Evolutionary conservation across 2,797 vertebrate species (phyloP), one percentile per base, ranked within the genome.

Genomic region (Schizopygopsis malacanthus): DNA sequence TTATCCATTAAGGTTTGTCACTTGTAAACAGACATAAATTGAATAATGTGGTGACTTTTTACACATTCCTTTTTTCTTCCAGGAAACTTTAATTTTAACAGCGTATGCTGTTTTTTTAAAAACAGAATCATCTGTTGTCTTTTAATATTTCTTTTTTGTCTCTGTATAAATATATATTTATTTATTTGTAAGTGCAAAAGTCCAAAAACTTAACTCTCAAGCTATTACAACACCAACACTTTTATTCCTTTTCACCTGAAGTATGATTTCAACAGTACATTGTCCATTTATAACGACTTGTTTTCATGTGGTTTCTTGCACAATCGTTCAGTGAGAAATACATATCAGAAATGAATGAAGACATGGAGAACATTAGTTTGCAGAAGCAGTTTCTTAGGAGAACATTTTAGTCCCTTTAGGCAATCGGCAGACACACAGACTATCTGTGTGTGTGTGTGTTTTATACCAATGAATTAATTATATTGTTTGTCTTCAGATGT

Each of bases 401-500:
- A 65, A 16, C 13, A 16, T 65, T 16, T 33, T 10, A 33, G 47
- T 52, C 47, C 47, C 28, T 76, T 76, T 13, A 54, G 73, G 47
- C 73, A 33, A 12, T 37, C 50, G 1, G 63, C 63, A 65, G 61
- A 65, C 13, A 65, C 28, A 33, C 28, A 37, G 18, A 37, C 28
- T 45, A 3, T 33, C 20, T 50, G 41, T 50, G 41, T 72, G 41
- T 70, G 41, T 70, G 7, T 45, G 22, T 72, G n/a, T 73, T 76
- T 77, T 54, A 50, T 81, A 83, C 54, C 28, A 56, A 33, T 80
- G 0, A 83, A 83, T 77, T 65, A 16, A 83, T 87, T 28, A 80
- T 79, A 43, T 59, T 80, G 67, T 80, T 87, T 87, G 78, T 85
- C 22, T 20, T 84, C 25, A 59, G 47, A 73, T 16, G 7, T 59